phyloP scores from a whole-genome alignment of 2,888 invertebrate species.

The Callyntrura guangdongensis region DNA sequence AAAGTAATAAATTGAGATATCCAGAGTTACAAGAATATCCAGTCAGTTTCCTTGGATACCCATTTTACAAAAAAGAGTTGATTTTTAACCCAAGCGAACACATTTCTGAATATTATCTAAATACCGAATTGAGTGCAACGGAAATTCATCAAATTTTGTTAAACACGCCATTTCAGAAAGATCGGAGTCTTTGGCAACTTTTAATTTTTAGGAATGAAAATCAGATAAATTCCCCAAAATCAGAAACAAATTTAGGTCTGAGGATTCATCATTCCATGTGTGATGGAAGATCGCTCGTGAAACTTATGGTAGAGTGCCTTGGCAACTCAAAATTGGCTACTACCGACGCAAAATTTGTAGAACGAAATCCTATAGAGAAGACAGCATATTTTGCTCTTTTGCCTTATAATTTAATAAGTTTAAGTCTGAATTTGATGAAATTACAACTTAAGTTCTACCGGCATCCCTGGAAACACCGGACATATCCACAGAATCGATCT shows the following conservation, averaged over 20 bases:
- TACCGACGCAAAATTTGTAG: neutral
- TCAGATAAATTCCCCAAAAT: too few relatives aligned
- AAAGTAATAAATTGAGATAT: neutral
- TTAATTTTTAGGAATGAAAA: neutral
- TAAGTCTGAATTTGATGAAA: neutral
- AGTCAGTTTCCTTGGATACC: neutral
- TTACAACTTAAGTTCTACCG: neutral
- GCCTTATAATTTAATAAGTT: neutral
- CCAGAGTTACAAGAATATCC: neutral
- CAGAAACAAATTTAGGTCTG: neutral
- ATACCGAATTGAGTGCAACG: neutral
- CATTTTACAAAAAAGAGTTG: neutral
- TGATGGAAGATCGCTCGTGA: neutral
- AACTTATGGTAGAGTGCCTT: neutral
- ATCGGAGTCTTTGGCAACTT: neutral
- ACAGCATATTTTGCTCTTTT: neutral
- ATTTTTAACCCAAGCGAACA: neutral
- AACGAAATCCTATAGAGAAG: neutral
- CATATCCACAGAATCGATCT: neutral
- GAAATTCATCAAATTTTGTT: neutral
- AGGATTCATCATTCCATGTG: neutral
- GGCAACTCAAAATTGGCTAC: neutral
- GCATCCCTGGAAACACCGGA: neutral
- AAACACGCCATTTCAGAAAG: neutral
- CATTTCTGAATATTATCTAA: neutral